Evolutionary conservation across 1,140 invertebrate species (phyloP), one percentile per base, ranked within the genome.

Genomic region (Drosophila mayri): DNA sequence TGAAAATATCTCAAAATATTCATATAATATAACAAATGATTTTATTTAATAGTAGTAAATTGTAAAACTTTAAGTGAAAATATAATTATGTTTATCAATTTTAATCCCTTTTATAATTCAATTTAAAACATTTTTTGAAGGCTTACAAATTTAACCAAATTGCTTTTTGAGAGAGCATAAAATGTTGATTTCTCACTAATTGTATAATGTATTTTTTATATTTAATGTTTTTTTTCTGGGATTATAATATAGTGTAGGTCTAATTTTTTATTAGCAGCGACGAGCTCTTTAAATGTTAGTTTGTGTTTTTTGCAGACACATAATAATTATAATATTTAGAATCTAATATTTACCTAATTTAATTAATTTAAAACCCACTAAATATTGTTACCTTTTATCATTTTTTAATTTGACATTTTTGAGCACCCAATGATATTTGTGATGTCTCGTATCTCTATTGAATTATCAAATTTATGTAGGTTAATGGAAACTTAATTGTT

Each of bases 401-500:
- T 12, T 54, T 35, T 49, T 40, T 40, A 35, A 49, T n/a, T 61
- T 18, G 3, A 46, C 6, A 16, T 28, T 44, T 58, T 59, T 14
- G 3, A 18, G 16, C 59, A 18, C n/a, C 32, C 20, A 25, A 38
- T n/a, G n/a, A 25, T 61, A 22, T 28, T 52, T 61, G 12, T 62
- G 18, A 12, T 54, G 20, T 11, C 3, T 50, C 32, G 16, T 62
- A 62, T 62, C 60, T 62, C 32, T 52, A n/a, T 38, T 52, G 12
- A 37, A 62, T 38, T 62, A 38, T 50, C 32, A 37, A 52, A 52
- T 37, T 62, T 61, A 61, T 62, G 43, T 67, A 49, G 64, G 58
- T 47, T 63, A 62, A 67, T 62, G 43, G 32, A 63, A 40, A 49
- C 30, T 35, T 32, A 63, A 67, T 62, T 67, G 58, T 49, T 62